Conservation (phyloP, 2,113 vertebrate species). For the Amphilophus citrinellus region DNA sequence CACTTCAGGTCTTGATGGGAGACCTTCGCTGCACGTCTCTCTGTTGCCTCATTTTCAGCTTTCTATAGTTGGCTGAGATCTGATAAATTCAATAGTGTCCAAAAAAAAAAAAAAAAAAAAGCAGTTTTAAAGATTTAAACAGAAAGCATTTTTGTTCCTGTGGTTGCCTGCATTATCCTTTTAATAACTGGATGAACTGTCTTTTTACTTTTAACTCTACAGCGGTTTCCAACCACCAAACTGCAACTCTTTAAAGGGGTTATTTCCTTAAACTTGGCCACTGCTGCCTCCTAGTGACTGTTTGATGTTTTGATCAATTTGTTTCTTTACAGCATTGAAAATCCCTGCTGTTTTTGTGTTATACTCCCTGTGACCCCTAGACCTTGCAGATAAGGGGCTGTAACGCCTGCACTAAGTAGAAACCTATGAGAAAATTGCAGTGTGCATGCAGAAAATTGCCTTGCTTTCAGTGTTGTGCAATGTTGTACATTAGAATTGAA, state of each 20-base stretch:
- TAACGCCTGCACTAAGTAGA: not conserved
- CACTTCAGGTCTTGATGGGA: not conserved
- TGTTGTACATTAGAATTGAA: not conserved
- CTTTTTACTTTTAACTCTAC: too few relatives aligned
- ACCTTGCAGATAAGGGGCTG: too few relatives aligned
- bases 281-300: conserved; percentile 43
- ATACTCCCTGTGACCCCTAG: too few relatives aligned
- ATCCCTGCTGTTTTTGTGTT: not conserved
- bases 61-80: not conserved
- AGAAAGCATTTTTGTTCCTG: not conserved
- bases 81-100: not conserved
- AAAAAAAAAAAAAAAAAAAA: not conserved
- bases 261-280: not conserved
- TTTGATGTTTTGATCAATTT: not conserved
- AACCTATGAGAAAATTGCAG: not conserved
- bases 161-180: not conserved
- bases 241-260: not conserved
- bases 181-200: not conserved
- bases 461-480: too few relatives aligned
- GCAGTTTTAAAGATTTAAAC: not conserved
- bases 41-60: not conserved
- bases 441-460: not conserved
- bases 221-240: not conserved
- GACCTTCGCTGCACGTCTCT: not conserved
- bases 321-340: not conserved